Conservation (phyloP, 1,140 invertebrate genomes). For the Drosophila sp. region DNA sequence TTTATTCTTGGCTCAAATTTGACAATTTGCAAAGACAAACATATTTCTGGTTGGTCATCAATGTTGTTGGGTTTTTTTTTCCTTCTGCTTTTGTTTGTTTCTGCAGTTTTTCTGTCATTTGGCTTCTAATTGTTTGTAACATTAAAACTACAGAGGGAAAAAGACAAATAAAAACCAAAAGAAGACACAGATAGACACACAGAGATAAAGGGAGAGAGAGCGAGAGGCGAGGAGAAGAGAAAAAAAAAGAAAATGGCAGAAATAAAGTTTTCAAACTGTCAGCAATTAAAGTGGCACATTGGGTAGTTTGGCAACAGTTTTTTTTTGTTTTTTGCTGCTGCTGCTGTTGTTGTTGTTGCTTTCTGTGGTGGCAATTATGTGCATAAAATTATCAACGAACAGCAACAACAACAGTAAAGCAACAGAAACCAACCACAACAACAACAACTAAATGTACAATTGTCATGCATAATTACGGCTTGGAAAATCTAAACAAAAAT, state of each 20-base stretch:
- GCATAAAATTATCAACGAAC: conserved; percentile 69
- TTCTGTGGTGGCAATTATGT: conserved; percentile 64
- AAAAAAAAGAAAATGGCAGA: conserved; percentile 58
- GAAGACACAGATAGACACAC: background rate
- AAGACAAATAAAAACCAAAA: conserved; percentile 33
- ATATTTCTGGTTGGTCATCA: conserved; percentile 52
- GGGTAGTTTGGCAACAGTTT: conserved; percentile 59
- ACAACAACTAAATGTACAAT: conserved; percentile 48
- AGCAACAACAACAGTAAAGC: conserved; percentile 35
- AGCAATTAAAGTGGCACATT: conserved; percentile 73
- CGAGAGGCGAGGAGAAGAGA: conserved; percentile 25
- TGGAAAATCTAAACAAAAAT: conserved; percentile 54
- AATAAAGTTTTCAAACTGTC: conserved; percentile 66
- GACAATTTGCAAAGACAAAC: conserved; percentile 37
- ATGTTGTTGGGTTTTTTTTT: conserved; percentile 1
- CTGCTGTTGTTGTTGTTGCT: conserved; percentile 29
- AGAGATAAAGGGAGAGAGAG: conserved; percentile 17
- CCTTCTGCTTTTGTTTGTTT: conserved; percentile 64
- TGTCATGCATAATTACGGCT: conserved; percentile 76
- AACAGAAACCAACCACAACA: background rate
- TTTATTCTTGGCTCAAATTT: conserved; percentile 16
- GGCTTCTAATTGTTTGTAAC: conserved; percentile 71
- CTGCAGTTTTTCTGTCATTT: conserved; percentile 45
- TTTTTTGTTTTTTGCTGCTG: conserved; percentile 13
- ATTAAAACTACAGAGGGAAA: conserved; percentile 43